Conservation (phyloP, 2,888 invertebrate genomes). For the Pollenia angustigena region DNA sequence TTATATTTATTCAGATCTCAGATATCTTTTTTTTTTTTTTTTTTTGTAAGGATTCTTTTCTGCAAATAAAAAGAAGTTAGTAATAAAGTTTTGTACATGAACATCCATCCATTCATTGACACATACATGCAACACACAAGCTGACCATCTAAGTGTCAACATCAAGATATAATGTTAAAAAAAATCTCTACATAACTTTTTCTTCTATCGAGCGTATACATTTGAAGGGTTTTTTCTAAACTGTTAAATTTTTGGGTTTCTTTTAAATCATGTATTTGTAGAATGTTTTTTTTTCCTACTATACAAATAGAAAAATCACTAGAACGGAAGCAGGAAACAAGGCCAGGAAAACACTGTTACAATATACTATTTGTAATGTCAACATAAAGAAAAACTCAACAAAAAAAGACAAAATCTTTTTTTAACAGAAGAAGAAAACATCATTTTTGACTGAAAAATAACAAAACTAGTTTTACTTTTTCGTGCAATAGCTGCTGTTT, state of each 20-base stretch:
- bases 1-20: too few species aligned
- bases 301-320: conserved; percentile 64
- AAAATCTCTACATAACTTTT: background rate
- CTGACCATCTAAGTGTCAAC: conserved; percentile 43
- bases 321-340: conserved; percentile 67
- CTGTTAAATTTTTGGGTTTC: conserved; percentile 12
- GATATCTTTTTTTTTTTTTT: too few species aligned
- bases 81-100: too few species aligned
- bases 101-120: too few species aligned
- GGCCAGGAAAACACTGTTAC: conserved; percentile 57
- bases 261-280: background rate
- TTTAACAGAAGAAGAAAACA: conserved; percentile 20
- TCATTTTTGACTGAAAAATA: conserved; percentile 51
- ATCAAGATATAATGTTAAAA: conserved; percentile 24
- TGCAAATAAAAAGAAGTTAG: too few species aligned
- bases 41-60: too few species aligned
- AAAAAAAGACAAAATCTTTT: conserved; percentile 27
- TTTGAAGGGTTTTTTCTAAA: conserved; percentile 14
- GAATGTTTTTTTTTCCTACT: conserved; percentile 10
- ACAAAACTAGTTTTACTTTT: conserved; percentile 37
- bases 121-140: conserved; percentile 1
- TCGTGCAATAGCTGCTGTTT: background rate
- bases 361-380: conserved; percentile 47
- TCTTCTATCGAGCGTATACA: background rate
- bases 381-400: conserved; percentile 42